Evolutionary conservation across 2,797 vertebrate species (phyloP), one percentile per base, ranked within the genome.

Genomic region (Myoxocephalus aenaeus): DNA sequence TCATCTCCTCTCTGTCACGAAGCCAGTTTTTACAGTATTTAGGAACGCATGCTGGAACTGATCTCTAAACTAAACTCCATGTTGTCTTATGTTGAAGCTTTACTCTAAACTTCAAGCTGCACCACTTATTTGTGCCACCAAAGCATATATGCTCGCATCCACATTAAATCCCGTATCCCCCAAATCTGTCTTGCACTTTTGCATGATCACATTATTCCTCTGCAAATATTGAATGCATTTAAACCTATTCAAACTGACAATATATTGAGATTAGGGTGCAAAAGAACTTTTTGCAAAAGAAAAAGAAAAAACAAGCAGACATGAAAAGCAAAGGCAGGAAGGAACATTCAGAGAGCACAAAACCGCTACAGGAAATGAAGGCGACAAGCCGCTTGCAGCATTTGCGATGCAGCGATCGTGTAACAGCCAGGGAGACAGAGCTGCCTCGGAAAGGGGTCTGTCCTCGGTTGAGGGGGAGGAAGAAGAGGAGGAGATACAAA

Each of bases 401-500:
- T 48, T 75, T 59, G 10, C 42, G 8, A 10, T 14, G 29, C 91
- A 93, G 1, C 73, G 53, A 38, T 79, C 48, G 9, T 22, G 38
- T 25, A 74, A 66, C 59, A 40, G 12, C 25, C 1, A 18, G 0
- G 72, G 62, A 38, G 73, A 65, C 32, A 8, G 32, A 50, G 69
- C 66, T 38, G 48, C 34, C 50, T 78, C 40, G 17, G 63, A 77
- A 5, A 80, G 68, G 0, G 77, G 32, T 2, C 14, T 14, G 1
- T 63, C 42, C 36, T 67, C 59, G 27, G 75, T 51, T 13, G 34
- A 29, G 38, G 34, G 14, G 46, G 65, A 58, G 2, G 5, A 42
- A 68, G 29, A 42, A 42, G 73, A 46, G 20, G 73, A 46, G 20
- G 20, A 13, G 67, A 20, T 71, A 76, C 92, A 94, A 27, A 8